Evolutionary conservation across 2,113 vertebrate genomes (phyloP).

Genomic region (Sceloporus undulatus): DNA sequence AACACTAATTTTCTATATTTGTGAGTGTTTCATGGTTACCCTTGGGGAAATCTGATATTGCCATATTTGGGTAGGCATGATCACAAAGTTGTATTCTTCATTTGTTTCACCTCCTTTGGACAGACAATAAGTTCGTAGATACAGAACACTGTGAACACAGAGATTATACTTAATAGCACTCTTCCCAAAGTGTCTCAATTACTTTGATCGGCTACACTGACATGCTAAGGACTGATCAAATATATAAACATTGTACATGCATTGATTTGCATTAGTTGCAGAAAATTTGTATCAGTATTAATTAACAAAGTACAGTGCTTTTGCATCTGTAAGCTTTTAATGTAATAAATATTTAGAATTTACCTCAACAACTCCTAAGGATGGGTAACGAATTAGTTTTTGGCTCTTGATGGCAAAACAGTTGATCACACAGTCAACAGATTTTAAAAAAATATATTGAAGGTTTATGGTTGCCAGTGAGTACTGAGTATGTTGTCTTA

Average conservation of each 20-base stretch:
- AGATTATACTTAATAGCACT: neutral
- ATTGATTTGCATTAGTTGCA: slow-evolving; percentile 64
- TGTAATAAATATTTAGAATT: slow-evolving; percentile 70
- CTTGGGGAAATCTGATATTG: slow-evolving; percentile 38
- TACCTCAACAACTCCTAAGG: slow-evolving; percentile 58
- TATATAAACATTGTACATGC: slow-evolving; percentile 63
- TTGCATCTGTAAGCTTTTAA: slow-evolving; percentile 64
- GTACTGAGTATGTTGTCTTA: slow-evolving; percentile 1
- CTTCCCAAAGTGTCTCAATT: slow-evolving; percentile 8
- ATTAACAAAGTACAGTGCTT: slow-evolving; percentile 63
- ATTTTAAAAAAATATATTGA: slow-evolving; percentile 4
- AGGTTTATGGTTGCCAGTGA: neutral
- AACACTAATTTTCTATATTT: slow-evolving; percentile 50
- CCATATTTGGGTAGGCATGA: slow-evolving; percentile 40
- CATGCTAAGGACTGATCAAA: slow-evolving; percentile 39
- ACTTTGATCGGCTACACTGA: slow-evolving; percentile 34
- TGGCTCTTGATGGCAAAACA: slow-evolving; percentile 43
- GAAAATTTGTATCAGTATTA: slow-evolving; percentile 64
- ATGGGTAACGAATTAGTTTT: slow-evolving; percentile 54
- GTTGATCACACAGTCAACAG: slow-evolving; percentile 29
- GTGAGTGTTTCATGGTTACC: slow-evolving; percentile 52
- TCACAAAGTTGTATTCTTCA: slow-evolving; percentile 43
- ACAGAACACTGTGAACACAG: neutral
- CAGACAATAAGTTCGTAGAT: slow-evolving; percentile 46
- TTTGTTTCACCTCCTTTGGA: slow-evolving; percentile 17